phyloP scores from a whole-genome alignment of 2,113 vertebrate genomes.

The Kryptolebias marmoratus region DNA sequence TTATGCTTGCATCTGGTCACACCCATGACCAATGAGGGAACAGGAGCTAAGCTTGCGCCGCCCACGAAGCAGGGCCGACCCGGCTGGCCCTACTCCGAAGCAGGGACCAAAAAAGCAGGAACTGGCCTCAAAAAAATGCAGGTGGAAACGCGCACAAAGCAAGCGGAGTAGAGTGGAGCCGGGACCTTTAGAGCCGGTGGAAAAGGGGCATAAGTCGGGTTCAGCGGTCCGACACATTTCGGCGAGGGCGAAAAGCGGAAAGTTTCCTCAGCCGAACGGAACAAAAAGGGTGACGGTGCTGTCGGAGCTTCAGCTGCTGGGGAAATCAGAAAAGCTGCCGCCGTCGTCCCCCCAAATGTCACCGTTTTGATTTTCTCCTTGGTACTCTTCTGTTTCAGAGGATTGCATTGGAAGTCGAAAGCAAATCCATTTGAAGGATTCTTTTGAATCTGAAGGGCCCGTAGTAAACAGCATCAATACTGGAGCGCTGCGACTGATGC shows the following conservation, averaged over 20 bases:
- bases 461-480: slow-evolving; percentile 52
- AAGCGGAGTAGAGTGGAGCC: no score
- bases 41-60: no score
- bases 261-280: background rate
- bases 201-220: no score
- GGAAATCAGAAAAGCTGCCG: background rate
- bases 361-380: background rate
- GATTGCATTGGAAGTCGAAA: slow-evolving; percentile 19
- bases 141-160: no score
- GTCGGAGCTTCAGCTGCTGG: background rate
- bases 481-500: slow-evolving; percentile 32
- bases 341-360: background rate
- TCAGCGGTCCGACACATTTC: background rate
- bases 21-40: no score
- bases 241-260: background rate
- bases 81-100: no score
- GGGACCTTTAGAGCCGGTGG: no score
- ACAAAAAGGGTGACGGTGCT: background rate
- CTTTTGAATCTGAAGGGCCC: slow-evolving; percentile 37
- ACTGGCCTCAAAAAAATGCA: no score
- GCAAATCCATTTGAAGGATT: slow-evolving; percentile 34
- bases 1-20: no score
- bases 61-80: no score
- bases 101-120: no score
- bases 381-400: slow-evolving; percentile 22